A percentile compares a stretch with the other conserved stretches of the same genome.
Conservation (phyloP, 2,888 invertebrate genomes). For the Drosophila mimetica region DNA sequence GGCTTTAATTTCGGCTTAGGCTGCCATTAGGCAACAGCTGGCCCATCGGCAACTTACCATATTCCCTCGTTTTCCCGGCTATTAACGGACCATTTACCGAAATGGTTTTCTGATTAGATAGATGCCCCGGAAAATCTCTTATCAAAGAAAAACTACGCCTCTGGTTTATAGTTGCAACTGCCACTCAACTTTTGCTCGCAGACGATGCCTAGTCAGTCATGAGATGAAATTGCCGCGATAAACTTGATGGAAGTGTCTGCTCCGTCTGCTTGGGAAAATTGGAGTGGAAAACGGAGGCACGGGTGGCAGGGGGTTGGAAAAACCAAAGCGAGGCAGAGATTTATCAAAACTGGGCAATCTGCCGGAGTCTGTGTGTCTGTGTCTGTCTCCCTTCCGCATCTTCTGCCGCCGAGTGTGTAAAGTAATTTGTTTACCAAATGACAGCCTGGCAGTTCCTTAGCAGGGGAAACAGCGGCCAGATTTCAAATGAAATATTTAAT, state of each 20-base stretch:
- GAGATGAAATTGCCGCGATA: slow-evolving; percentile 74
- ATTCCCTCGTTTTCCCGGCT: slow-evolving; percentile 11
- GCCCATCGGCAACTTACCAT: slow-evolving; percentile 12
- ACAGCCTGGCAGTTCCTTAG: slow-evolving; percentile 42
- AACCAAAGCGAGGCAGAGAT: slow-evolving; percentile 44
- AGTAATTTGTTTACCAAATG: slow-evolving; percentile 70
- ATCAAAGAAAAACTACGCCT: slow-evolving; percentile 37
- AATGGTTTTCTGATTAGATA: slow-evolving; percentile 69
- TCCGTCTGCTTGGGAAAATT: slow-evolving; percentile 29
- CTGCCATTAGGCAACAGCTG: slow-evolving; percentile 49
- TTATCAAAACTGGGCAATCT: slow-evolving; percentile 78
- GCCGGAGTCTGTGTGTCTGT: slow-evolving; percentile 51
- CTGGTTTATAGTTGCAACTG: slow-evolving; percentile 52
- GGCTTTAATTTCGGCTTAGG: slow-evolving; percentile 49
- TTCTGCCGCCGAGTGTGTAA: slow-evolving; percentile 35
- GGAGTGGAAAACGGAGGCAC: slow-evolving; percentile 6
- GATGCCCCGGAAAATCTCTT: slow-evolving; percentile 27
- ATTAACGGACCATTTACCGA: slow-evolving; percentile 62
- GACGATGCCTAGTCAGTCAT: slow-evolving; percentile 47
- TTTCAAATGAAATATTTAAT: slow-evolving; percentile 54
- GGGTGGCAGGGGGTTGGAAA: not conserved
- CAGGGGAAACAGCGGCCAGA: slow-evolving; percentile 11
- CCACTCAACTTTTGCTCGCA: slow-evolving; percentile 52
- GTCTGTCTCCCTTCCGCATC: slow-evolving; percentile 1
- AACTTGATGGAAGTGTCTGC: slow-evolving; percentile 75